Base-by-base conservation (phyloP, 2,797 vertebrate genomes). In the Leuciscus waleckii region DNA sequence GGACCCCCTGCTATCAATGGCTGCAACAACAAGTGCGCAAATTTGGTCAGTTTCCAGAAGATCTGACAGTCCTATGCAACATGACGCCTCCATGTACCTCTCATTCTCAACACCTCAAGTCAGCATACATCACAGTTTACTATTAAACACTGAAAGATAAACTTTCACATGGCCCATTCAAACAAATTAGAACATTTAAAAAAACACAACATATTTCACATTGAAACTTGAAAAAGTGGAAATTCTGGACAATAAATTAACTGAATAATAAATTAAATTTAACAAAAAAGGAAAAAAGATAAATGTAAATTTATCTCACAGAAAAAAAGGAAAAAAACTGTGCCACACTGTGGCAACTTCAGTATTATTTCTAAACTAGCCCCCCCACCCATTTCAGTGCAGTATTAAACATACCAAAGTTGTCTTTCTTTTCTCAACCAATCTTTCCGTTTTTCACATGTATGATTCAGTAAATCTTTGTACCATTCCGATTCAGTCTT, bases 241-340 rank as follows among this genome's bases (percentile, higher is more conserved):
- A 93, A 92, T 92, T 94, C 68, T 87, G 89, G 91, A 94, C 92
- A 95, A 96, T 95, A 95, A 96, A 95, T 95, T 95, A 95, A 88
- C 79, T 91, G 91, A 77, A 94, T 92, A 95, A 95, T 95, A 95
- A 95, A 94, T 94, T 86, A 89, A 87, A 92, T 82, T 5, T 3
- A 81, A 84, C 10, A 92, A 92, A 83, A 92, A 82, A 91, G 84
- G 86, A 80, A 93, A 92, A 93, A 91, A 92, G 88, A 93, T 93
- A 3, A 46, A 51, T 39, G 23, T 85, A 69, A 69, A 87, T 85
- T 51, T 56, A 49, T 41, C 46, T 56, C 49, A 51, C 16, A 63
- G 82, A 85, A 86, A 87, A 65, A 35, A 5, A 35, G 92, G 90
- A 92, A 90, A 91, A 93, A 89, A 88, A 93, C 26, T 43, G 49